Evolutionary conservation across 2,113 vertebrate species (phyloP), one percentile per base, ranked within the genome.

Genomic region (Theropithecus gelada): DNA sequence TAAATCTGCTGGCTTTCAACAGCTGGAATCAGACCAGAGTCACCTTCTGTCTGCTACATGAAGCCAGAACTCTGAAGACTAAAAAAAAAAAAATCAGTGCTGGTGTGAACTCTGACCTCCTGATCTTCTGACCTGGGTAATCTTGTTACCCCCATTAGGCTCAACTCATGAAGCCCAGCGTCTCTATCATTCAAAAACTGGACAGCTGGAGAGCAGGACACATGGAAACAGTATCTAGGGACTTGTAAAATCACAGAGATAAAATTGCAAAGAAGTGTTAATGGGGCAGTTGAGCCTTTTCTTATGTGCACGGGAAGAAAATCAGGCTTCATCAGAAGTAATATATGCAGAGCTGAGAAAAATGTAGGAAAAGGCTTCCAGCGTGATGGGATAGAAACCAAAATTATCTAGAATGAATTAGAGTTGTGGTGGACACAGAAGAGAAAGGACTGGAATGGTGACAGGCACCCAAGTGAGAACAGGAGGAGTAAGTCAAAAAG

Each of bases 1-100:
- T 80, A 98, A 98, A 98, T 97, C 79, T 97, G 27, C 90, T 98
- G 86, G 93, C 76, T 97, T 72, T 97, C 85, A 93, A 94, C 75
- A 98, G 30, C 75, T 98, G 97, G 94, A 98, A 97, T 88, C 14
- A 43, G 88, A 86, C 50, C 97, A 98, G 61, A 95, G 90, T 97
- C 94, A 98, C 96, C 97, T 98, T 98, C 98, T 98, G 87, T 88
- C 97, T 81, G 45, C 20, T 95, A 9, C 66, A 96, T 89, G 76
- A 98, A 98, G 82, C 92, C 90, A 97, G 50, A 93, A 73, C 55
- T 94, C 96, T 23, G 1, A 97, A 97, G 92, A 88, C 16, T 92
- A 90, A 1, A 32, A 32, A 70, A 87, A 27, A 80, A 18, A 43
- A 70, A 90, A n/a, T n/a, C 16, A 73, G 2, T 27, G 40, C 20